Evolutionary conservation across 2,113 vertebrate species (phyloP).

Genomic region (Erpornis zantholeuca): DNA sequence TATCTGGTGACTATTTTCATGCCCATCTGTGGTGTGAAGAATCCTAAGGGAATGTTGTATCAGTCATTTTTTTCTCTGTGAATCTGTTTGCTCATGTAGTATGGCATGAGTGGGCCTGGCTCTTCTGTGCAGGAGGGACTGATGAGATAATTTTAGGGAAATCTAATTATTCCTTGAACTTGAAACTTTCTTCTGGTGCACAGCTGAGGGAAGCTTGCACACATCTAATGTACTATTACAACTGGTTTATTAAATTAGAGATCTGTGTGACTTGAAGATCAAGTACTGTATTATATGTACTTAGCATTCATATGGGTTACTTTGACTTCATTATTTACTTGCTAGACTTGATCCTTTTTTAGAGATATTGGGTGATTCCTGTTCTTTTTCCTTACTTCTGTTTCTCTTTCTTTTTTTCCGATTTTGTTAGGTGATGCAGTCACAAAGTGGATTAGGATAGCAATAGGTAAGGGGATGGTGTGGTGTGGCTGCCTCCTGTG

Average conservation of each 20-base stretch:
- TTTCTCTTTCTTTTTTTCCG: fast-evolving
- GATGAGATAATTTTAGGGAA: background rate
- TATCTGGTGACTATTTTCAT: background rate
- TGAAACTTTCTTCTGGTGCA: background rate
- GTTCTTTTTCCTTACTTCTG: background rate
- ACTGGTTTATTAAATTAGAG: background rate
- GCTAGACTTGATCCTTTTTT: background rate
- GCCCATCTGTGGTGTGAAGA: background rate
- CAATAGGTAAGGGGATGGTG: fast-evolving
- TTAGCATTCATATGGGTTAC: background rate
- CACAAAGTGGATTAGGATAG: background rate
- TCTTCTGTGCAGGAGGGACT: background rate
- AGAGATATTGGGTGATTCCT: background rate
- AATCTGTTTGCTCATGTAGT: background rate
- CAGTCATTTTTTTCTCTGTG: background rate
- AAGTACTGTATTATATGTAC: background rate
- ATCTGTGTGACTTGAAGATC: background rate
- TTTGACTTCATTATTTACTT: background rate
- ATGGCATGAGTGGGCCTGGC: background rate
- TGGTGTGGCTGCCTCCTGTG: background rate
- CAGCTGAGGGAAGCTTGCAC: background rate
- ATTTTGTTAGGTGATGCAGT: background rate
- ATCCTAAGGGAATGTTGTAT: background rate
- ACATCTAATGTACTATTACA: background rate
- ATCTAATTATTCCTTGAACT: background rate